Percentiles rank a stretch among this genome's conserved stretches.
phyloP scores from a whole-genome alignment of 2,797 vertebrate genomes.

The Lindbergichthys nudifrons region DNA sequence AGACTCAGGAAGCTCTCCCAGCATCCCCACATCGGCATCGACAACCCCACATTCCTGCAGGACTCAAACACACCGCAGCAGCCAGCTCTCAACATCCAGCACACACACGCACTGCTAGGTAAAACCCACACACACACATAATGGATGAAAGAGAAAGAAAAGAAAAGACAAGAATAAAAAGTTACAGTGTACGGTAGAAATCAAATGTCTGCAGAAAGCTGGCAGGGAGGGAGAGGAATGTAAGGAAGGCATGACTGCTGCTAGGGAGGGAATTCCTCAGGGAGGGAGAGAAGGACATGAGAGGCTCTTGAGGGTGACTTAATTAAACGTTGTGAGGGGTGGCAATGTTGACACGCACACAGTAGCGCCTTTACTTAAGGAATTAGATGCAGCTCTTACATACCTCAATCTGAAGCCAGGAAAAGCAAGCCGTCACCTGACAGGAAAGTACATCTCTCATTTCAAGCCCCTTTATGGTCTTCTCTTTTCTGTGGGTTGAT shows the following conservation, averaged over 20 bases:
- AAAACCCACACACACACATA: constrained; percentile 53
- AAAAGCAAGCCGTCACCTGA: neutral
- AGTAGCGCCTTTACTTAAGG: constrained; percentile 3
- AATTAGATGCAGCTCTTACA: constrained; percentile 19
- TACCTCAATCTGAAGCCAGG: neutral
- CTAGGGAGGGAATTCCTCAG: constrained; percentile 70
- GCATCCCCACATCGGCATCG: constrained; percentile 96
- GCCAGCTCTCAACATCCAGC: constrained; percentile 81
- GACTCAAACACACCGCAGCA: constrained; percentile 80
- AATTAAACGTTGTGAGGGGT: constrained; percentile 77
- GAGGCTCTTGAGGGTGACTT: constrained; percentile 68
- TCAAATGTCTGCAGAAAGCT: neutral
- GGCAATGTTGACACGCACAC: constrained; percentile 43
- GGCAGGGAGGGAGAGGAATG: constrained; percentile 44
- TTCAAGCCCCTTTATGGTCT: neutral
- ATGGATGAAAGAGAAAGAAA: neutral
- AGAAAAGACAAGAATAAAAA: neutral
- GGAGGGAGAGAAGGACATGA: constrained; percentile 63
- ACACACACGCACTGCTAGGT: constrained; percentile 86
- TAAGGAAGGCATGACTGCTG: constrained; percentile 38
- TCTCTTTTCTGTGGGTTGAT: neutral
- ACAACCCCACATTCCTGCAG: constrained; percentile 97
- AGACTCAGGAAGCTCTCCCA: constrained; percentile 96
- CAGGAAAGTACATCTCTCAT: neutral
- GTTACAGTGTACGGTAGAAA: neutral